Base-by-base conservation (phyloP, 92 coral and sea anemone genomes). In the Zoanthus solanderi region DNA sequence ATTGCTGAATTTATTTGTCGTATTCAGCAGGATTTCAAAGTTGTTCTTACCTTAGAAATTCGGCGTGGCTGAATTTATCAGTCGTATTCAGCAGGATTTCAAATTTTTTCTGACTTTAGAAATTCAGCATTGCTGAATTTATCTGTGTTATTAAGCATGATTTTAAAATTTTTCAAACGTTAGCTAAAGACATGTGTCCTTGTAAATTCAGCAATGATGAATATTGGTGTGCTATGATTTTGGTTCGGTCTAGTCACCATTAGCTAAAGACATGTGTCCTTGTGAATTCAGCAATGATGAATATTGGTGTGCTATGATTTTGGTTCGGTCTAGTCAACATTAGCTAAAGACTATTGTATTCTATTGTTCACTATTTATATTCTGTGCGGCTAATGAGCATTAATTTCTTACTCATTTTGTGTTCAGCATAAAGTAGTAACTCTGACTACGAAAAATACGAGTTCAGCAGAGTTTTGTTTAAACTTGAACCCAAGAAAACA, bases 121-220 rank as follows among this genome's bases (percentile, higher is more conserved):
- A 71, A 71, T 71, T 71, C 75, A 71, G 75, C 75, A 32, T 31
- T 71, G 75, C 75, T 71, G 75, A 71, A 71, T 71, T 6, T 65
- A 13, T n/a, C 30, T 71, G 5, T 71, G 37, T 71, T 65, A 17
- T 68, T n/a, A 46, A 18, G 34, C 75, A 18, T 37, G 46, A 28
- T 71, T 18, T 3, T 18, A 44, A 9, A 31, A 71, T 31, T 31
- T 71, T 65, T 65, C 16, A 61, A 16, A 16, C 71, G 18, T 4
- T 31, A 2, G 71, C 1, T 16, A 28, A 16, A 65, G 71, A 17
- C 18, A 65, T 28, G 69, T 61, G 6, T 50, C 10, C 10, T 50
- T 50, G 56, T 50, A 50, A 68, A 68, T 68, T 68, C 73, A 68
- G 73, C 73, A 68, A n/a, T 68, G 73, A 34, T 68, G 73, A 68